Evolutionary conservation across 2,888 invertebrate genomes (phyloP), one percentile per base, ranked within the genome.

Genomic region (Trichopria drosophilae): DNA sequence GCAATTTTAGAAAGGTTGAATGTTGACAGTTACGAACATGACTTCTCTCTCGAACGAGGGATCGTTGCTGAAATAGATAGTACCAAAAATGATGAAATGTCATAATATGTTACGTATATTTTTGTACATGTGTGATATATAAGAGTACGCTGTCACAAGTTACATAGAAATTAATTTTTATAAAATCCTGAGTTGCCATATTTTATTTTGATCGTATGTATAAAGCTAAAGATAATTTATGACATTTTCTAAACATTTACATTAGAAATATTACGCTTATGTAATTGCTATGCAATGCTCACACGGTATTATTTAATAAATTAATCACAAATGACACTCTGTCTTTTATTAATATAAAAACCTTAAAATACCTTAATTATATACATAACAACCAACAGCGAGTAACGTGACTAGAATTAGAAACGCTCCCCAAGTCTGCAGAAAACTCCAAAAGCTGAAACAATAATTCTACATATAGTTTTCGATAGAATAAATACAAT

Each of bases 371-470:
- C 24, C 6, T 20, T 18, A 18, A 42, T 22, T 6, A 29, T 9
- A 23, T 19, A 43, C 28, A 43, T 28, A 56, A 32, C 7, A 55
- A 37, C 23, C 5, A 23, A 42, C 29, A 63, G 28, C 68, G 46
- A 69, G 52, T 20, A 69, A 50, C 4, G 58, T 49, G 23, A 71
- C 61, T 29, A 84, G 74, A 28, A 86, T 70, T 9, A 79, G 44
- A 72, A 93, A 93, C 6, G 93, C 93, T 50, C 88, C 60, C 93
- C 93, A 93, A 0, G 92, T 90, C 77, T 90, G 92, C 28, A 92
- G 67, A 66, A 82, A 77, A 73, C 86, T 87, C 76, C 57, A 80
- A 80, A 54, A 58, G 19, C 24, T 20, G 1, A n/a, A 22, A 47
- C 20, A 13, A 32, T 16, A 34, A 28, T 29, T 12, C 1, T 16